Percentiles rank a stretch among this genome's conserved stretches.
Evolutionary conservation across 2,113 vertebrate genomes (phyloP).

Genomic region (Elgaria multicarinata): DNA sequence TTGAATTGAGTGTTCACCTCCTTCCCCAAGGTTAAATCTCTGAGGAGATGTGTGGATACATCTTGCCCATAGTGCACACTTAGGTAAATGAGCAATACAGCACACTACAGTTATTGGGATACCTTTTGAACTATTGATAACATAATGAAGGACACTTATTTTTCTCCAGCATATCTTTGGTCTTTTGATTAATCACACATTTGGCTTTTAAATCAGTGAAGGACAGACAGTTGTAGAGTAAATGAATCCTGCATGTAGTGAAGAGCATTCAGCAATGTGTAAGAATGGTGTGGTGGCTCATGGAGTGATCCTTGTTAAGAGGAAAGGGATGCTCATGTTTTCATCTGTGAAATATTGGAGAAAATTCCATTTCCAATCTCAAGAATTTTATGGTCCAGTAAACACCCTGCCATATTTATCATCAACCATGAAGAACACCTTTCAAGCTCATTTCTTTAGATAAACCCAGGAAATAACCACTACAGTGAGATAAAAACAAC

Average conservation of each 20-base stretch:
- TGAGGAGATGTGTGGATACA: not conserved
- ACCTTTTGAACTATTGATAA: not conserved
- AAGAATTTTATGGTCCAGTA: not conserved
- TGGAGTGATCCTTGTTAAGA: not conserved
- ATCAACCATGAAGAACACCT: not conserved
- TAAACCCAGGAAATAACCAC: not conserved
- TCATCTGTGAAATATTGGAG: not conserved
- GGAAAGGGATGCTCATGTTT: not conserved
- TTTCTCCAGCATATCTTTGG: too few relatives aligned
- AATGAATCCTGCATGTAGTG: not conserved
- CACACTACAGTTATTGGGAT: not conserved
- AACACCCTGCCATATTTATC: not conserved
- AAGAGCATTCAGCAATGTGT: not conserved
- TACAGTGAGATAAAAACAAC: not conserved
- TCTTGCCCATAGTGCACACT: not conserved
- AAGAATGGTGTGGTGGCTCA: not conserved
- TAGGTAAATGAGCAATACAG: not conserved
- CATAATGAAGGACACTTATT: not conserved
- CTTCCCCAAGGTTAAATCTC: not conserved
- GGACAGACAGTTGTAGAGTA: not conserved
- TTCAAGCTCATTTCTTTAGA: not conserved
- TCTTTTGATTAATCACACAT: not conserved
- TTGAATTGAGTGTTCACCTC: not conserved
- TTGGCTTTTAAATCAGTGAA: not conserved
- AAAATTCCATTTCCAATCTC: not conserved